Conservation (phyloP, 2,888 invertebrate genomes). For the Drosophila macrospina region DNA sequence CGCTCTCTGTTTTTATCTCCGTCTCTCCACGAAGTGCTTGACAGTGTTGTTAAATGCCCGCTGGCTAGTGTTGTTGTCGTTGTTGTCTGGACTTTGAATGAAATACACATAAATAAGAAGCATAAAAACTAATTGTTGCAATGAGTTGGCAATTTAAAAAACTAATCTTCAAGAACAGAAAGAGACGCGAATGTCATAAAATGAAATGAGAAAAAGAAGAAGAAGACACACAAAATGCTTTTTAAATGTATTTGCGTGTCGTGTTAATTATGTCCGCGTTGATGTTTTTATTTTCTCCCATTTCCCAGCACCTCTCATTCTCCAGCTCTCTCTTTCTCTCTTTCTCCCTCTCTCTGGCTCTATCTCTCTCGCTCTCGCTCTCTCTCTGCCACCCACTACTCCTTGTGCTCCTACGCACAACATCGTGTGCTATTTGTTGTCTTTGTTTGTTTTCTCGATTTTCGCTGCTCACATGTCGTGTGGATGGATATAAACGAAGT, state of each 20-base stretch:
- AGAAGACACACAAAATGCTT: constrained; percentile 1
- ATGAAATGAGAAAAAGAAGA: constrained; percentile 8
- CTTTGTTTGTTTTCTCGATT: constrained; percentile 2
- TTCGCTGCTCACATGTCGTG: constrained; percentile 12
- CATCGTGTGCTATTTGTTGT: constrained; percentile 2
- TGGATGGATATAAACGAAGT: constrained; percentile 10
- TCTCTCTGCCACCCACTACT: no score
- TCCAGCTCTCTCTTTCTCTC: no score
- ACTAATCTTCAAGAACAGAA: constrained; percentile 6
- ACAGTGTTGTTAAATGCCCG: constrained; percentile 18
- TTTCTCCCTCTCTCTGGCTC: no score
- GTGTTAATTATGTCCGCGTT: constrained; percentile 62
- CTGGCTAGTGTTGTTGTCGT: constrained; percentile 1
- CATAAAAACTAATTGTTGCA: constrained; percentile 46
- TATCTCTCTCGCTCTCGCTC: no score
- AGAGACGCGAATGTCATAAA: constrained; percentile 23
- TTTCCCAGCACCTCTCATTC: constrained; percentile 4
- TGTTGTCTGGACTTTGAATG: constrained; percentile 12
- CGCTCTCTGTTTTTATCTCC: not conserved
- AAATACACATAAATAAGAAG: constrained; percentile 4
- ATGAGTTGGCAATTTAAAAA: constrained; percentile 49
- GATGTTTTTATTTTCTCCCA: constrained; percentile 61
- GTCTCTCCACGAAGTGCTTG: not conserved
- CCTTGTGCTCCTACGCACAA: constrained; percentile 12
- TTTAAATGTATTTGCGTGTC: constrained; percentile 62